These are phyloP conservation scores for Rhinolophus sinicus DNA, from an alignment of 2,113 vertebrate species.

Conservation along the genomic window DNA sequence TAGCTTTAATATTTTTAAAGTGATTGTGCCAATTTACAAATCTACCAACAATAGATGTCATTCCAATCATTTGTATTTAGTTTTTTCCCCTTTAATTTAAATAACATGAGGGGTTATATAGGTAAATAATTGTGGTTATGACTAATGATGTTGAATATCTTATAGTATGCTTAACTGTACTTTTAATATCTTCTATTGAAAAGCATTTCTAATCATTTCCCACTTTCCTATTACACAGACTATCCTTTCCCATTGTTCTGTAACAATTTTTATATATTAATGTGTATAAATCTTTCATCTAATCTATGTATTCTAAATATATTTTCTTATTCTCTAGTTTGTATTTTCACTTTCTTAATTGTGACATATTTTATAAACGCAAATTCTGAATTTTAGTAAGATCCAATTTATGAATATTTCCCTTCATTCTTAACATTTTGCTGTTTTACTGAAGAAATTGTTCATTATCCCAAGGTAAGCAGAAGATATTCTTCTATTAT, in stretches of 20 bases:
- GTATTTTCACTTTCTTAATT: background rate
- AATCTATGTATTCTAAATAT: background rate
- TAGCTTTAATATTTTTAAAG: background rate
- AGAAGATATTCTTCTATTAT: background rate
- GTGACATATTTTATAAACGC: background rate
- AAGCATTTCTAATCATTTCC: background rate
- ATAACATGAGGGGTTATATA: background rate
- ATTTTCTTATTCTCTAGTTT: background rate
- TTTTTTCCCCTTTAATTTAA: background rate
- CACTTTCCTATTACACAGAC: background rate
- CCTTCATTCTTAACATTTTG: background rate
- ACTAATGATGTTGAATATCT: background rate
- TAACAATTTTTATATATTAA: background rate
- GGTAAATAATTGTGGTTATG: background rate
- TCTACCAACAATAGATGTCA: background rate
- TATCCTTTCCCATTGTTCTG: background rate
- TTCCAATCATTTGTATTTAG: background rate
- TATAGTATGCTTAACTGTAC: background rate
- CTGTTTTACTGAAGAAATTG: background rate
- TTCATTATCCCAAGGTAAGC: background rate
- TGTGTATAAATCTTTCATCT: background rate
- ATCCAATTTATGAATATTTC: background rate
- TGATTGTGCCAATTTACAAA: background rate
- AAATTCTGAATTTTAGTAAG: background rate
- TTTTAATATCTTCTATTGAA: background rate